Conservation (phyloP, 2,888 invertebrate species). For the Eretmocerus hayati region DNA sequence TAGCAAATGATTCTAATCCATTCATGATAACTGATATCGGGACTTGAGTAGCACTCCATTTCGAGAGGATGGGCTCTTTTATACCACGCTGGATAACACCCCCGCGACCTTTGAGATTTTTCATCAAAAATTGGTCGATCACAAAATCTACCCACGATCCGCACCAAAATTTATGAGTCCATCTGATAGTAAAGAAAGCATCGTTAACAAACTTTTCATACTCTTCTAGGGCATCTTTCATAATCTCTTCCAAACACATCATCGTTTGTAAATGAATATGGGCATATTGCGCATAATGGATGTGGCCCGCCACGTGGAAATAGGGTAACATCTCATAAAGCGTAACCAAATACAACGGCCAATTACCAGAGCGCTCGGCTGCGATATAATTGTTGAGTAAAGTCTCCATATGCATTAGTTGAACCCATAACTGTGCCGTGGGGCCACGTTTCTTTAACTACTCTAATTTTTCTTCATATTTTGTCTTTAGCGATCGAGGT, state of each 20-base stretch:
- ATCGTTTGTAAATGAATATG: neutral
- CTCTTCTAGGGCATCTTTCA: neutral
- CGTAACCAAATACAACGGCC: constrained; percentile 25
- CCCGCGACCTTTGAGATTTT: neutral
- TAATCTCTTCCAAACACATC: neutral
- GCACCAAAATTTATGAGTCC: constrained; percentile 28
- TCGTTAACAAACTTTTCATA: constrained; percentile 2
- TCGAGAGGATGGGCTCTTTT: neutral
- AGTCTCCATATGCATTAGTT: constrained; percentile 18
- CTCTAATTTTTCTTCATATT: neutral
- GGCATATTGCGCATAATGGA: neutral
- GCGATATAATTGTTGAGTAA: constrained; percentile 23
- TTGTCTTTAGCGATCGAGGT: neutral
- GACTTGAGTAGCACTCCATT: neutral
- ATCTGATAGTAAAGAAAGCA: constrained; percentile 30
- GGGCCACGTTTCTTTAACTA: neutral
- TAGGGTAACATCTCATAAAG: constrained; percentile 12
- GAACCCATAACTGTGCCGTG: constrained; percentile 20
- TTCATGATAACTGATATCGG: neutral
- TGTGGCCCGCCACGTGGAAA: neutral
- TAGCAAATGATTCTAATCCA: constrained; percentile 22
- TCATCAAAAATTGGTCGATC: constrained; percentile 31
- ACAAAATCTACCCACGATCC: constrained; percentile 30
- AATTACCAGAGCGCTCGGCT: constrained; percentile 26
- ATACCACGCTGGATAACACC: neutral